Conservation (phyloP, 2,888 invertebrate species). For the Beris morrisii region DNA sequence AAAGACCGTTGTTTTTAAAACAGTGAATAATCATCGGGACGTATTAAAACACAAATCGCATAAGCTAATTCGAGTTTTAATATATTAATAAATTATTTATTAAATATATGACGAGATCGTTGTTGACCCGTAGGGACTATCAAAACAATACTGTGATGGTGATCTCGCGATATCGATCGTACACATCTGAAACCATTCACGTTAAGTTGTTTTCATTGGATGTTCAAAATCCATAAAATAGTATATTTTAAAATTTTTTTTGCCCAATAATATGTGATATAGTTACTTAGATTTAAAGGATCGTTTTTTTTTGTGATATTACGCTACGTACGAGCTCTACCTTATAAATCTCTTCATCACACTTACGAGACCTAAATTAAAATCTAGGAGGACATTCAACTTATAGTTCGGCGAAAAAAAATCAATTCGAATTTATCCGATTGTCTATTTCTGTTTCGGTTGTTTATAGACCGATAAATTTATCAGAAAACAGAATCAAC, state of each 20-base stretch:
- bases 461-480: neutral
- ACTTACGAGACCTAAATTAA: conserved; percentile 4
- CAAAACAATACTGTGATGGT: conserved; percentile 35
- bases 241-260: too few species aligned
- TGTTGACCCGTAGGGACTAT: conserved; percentile 9
- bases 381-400: conserved; percentile 27
- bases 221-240: too few species aligned
- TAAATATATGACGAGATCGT: conserved; percentile 24
- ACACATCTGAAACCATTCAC: conserved; percentile 34
- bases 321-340: conserved; percentile 2
- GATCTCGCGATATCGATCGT: conserved; percentile 34
- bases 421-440: conserved; percentile 14
- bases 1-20: neutral
- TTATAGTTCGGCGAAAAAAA: conserved; percentile 16
- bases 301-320: neutral
- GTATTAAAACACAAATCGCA: neutral
- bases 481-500: too few species aligned
- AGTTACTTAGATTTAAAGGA: conserved; percentile 7
- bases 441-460: conserved; percentile 18
- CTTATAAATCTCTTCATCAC: neutral
- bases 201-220: conserved; percentile 14
- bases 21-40: neutral
- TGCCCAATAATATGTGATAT: conserved; percentile 14
- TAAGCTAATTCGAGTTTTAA: neutral
- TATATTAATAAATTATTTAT: too few species aligned